Evolutionary conservation across 2,113 vertebrate genomes (phyloP).

Genomic region (Oreochromis aureus): DNA sequence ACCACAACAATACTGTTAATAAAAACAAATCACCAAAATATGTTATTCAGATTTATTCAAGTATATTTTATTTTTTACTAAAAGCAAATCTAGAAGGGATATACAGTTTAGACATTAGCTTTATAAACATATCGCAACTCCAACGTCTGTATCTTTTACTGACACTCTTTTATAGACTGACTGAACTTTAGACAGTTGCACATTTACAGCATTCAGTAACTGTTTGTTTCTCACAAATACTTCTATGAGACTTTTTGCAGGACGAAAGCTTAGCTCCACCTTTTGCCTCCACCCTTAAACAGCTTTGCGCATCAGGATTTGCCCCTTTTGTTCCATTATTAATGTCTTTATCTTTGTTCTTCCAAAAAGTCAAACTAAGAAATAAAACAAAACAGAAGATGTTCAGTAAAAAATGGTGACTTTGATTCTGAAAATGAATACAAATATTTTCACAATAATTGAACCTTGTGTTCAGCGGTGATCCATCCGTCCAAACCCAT

Average conservation of each 20-base stretch:
- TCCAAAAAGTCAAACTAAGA: conserved; percentile 4
- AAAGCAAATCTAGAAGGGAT: too few relatives aligned
- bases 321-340: rapidly evolving
- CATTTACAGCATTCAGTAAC: neutral
- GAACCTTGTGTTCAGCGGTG: neutral
- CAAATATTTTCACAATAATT: neutral
- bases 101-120: too few relatives aligned
- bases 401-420: neutral
- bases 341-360: rapidly evolving
- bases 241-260: rapidly evolving
- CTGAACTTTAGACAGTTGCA: neutral
- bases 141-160: too few relatives aligned
- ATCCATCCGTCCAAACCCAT: conserved; percentile 45
- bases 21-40: too few relatives aligned
- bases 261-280: rapidly evolving
- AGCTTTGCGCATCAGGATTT: conserved; percentile 10
- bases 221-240: conserved; percentile 27
- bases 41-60: too few relatives aligned
- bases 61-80: too few relatives aligned
- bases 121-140: too few relatives aligned
- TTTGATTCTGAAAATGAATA: neutral
- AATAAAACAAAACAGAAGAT: neutral
- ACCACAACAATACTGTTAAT: too few relatives aligned
- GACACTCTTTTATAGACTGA: neutral
- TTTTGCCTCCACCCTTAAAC: conserved; percentile 17